phyloP scores from a whole-genome alignment of 2,113 vertebrate species.

The Etia nguti region DNA sequence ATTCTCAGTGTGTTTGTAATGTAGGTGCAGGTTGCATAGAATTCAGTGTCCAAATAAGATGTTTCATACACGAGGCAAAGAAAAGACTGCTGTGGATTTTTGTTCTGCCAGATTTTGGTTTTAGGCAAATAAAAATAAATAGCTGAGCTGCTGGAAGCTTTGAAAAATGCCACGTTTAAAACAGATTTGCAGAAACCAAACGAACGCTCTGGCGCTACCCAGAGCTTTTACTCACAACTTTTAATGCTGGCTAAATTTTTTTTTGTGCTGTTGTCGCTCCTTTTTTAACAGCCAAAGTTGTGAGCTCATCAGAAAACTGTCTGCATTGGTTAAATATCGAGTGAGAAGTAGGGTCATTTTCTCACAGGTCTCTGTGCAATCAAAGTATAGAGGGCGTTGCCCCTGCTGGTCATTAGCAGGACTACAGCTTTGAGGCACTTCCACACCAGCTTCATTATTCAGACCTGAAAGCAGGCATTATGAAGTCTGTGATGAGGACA shows the following conservation, averaged over 20 bases:
- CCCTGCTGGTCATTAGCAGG: background rate
- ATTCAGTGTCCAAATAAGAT: accelerated
- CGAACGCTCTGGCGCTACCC: background rate
- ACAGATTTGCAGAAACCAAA: background rate
- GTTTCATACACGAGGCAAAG: accelerated
- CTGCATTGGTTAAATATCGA: background rate
- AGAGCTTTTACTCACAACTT: background rate
- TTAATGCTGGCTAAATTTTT: background rate
- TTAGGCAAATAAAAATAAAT: background rate
- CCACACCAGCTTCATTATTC: background rate
- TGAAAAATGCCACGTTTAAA: background rate
- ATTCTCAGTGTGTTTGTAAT: background rate
- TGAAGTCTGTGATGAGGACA: background rate
- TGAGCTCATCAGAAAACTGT: background rate
- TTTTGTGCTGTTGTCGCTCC: background rate
- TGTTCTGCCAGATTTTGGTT: accelerated
- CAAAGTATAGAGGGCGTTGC: background rate
- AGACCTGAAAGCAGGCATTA: background rate
- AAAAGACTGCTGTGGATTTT: background rate
- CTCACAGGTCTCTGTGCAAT: background rate
- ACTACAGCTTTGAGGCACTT: background rate
- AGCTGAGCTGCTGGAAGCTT: background rate
- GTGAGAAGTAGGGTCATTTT: background rate
- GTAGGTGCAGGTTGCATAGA: background rate
- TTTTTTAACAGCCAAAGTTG: accelerated